Base-by-base conservation (phyloP, 2,797 vertebrate genomes). In the Lepus oiostolus region DNA sequence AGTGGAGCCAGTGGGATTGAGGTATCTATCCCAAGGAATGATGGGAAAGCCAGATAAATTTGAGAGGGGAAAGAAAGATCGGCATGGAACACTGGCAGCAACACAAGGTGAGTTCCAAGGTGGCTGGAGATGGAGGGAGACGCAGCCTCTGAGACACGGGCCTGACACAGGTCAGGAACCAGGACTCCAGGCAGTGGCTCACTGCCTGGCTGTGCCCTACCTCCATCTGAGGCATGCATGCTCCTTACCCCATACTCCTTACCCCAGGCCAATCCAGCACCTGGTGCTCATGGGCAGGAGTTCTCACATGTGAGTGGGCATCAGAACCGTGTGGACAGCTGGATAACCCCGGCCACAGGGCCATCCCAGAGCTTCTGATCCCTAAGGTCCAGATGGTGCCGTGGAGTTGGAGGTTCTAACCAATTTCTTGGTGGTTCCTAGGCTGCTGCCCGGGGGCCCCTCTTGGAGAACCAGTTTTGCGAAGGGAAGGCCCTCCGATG, bases 381-480 rank as follows among this genome's bases (percentile, higher is more conserved):
- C 24, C 8, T 22, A 24, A 71, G 50, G 16, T 50, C 12, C 1
- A 1, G 7, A 11, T 22, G n/a, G 14, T 22, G n/a, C 9, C 19
- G 7, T 47, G 74, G 58, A 71, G 88, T 83, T 22, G 87, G 62
- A 80, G 58, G 85, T 76, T 88, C 67, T 72, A 81, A 71, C 63
- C 32, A 67, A n/a, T 54, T 90, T 28, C 86, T 1, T 10, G 28
- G 13, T 54, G 35, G 47, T 22, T 60, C 35, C 42, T 63, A 82
- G 63, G 13, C 71, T 62, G 24, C 54, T 47, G 13, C 52, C 38
- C 17, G 10, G 13, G 30, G n/a, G 74, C 19, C 65, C 70, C 47
- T 26, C 38, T 16, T 12, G n/a, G 84, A 95, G 87, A 90, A 71
- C 42, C 47, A 19, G 14, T n/a, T 80, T 86, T 95, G n/a, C 26